Percentiles rank a stretch among this genome's conserved stretches.
Evolutionary conservation across 1,140 invertebrate genomes (phyloP).

Genomic region (Acyrthosiphon pisum): DNA sequence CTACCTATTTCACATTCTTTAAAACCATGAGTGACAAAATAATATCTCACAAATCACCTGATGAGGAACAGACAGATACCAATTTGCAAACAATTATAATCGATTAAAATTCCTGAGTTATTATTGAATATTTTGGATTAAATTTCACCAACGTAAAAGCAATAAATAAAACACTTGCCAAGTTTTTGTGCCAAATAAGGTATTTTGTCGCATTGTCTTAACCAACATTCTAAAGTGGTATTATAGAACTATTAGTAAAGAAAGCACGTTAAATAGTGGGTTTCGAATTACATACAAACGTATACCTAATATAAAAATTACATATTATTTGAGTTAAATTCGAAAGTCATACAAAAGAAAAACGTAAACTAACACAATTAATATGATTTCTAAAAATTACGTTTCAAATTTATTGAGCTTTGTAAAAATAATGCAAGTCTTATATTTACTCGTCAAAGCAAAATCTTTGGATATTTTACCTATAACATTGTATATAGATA

Average conservation of each 20-base stretch:
- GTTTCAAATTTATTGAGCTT: background rate
- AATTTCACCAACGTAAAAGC: constrained; percentile 32
- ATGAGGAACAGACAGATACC: background rate
- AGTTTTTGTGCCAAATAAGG: constrained; percentile 51
- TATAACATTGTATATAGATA: background rate
- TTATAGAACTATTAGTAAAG: constrained; percentile 25
- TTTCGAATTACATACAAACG: background rate
- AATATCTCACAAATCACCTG: background rate
- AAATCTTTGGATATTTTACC: background rate
- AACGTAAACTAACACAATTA: background rate
- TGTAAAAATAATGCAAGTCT: background rate
- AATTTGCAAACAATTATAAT: background rate
- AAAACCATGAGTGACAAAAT: background rate
- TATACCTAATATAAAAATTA: background rate
- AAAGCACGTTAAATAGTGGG: background rate
- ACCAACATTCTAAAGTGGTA: background rate
- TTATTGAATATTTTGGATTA: constrained; percentile 10
- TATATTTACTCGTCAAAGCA: background rate
- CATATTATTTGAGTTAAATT: constrained; percentile 4
- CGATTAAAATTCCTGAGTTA: background rate
- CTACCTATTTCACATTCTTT: background rate
- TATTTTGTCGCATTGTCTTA: constrained; percentile 30
- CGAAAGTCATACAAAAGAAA: constrained; percentile 22
- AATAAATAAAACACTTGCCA: constrained; percentile 18
- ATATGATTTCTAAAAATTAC: background rate